phyloP scores from a whole-genome alignment of 2,113 vertebrate species.

The Noctilio leporinus region DNA sequence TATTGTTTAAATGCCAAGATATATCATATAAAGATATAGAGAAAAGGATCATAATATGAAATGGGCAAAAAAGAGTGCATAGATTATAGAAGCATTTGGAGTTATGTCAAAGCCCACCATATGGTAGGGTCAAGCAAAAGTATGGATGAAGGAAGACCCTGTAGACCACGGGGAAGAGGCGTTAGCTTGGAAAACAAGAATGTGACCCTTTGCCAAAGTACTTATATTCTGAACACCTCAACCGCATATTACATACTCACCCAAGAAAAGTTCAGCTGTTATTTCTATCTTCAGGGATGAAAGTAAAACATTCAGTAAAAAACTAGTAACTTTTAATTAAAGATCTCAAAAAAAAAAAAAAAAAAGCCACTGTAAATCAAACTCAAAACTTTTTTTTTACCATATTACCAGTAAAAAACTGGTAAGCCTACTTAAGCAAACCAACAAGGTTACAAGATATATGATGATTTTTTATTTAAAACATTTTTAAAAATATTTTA shows the following conservation, averaged over 20 bases:
- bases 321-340: not conserved
- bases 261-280: not conserved
- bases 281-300: not conserved
- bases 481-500: too few relatives aligned
- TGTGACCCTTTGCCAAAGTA: not conserved
- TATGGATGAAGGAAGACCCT: not conserved
- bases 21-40: not conserved
- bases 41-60: not conserved
- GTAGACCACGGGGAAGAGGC: not conserved
- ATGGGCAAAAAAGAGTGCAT: not conserved
- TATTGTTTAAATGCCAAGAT: not conserved
- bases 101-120: not conserved
- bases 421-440: conserved; percentile 2
- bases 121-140: not conserved
- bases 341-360: not conserved
- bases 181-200: not conserved
- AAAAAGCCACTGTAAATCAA: not conserved
- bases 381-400: not conserved
- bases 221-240: not conserved
- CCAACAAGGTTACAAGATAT: not conserved
- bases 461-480: not conserved
- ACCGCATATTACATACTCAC: too few relatives aligned
- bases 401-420: not conserved
- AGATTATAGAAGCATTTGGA: not conserved
- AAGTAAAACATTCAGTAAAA: not conserved